Evolutionary conservation across 2,888 invertebrate species (phyloP).

Genomic region (Nysson spinosus): DNA sequence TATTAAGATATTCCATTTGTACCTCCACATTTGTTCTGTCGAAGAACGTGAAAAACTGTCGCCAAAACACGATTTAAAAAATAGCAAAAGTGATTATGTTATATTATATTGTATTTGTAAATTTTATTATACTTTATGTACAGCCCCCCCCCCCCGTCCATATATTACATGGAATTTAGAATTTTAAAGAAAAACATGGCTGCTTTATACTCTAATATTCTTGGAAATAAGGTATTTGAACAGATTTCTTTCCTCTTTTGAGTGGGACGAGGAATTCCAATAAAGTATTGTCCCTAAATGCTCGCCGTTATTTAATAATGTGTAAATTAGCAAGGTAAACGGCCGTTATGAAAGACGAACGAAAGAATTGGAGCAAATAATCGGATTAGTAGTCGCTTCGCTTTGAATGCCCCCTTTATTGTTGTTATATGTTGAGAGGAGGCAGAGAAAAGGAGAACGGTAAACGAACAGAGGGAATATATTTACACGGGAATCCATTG

Average conservation of each 20-base stretch:
- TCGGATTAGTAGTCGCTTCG: conserved; percentile 26
- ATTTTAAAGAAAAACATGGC: too few relatives aligned
- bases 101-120: too few relatives aligned
- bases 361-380: conserved; percentile 36
- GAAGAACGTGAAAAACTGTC: too few relatives aligned
- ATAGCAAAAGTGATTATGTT: too few relatives aligned
- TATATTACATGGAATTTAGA: too few relatives aligned
- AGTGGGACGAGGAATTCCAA: conserved; percentile 1
- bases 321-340: conserved; percentile 29
- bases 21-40: too few relatives aligned
- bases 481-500: conserved; percentile 13
- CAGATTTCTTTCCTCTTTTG: neutral
- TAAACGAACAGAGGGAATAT: neutral
- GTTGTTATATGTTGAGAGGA: conserved; percentile 6
- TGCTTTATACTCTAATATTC: too few relatives aligned
- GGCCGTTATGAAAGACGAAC: conserved; percentile 15
- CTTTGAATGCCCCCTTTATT: conserved; percentile 10
- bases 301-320: conserved; percentile 9
- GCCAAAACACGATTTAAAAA: too few relatives aligned
- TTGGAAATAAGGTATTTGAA: conserved; percentile 15
- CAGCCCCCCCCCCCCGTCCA: too few relatives aligned
- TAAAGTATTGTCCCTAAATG: conserved; percentile 5
- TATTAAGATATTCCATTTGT: too few relatives aligned
- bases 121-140: too few relatives aligned
- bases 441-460: neutral